A percentile compares a stretch with the other conserved stretches of the same genome.
Conservation (phyloP, 2,113 vertebrate species). For the Nerophis ophidion region DNA sequence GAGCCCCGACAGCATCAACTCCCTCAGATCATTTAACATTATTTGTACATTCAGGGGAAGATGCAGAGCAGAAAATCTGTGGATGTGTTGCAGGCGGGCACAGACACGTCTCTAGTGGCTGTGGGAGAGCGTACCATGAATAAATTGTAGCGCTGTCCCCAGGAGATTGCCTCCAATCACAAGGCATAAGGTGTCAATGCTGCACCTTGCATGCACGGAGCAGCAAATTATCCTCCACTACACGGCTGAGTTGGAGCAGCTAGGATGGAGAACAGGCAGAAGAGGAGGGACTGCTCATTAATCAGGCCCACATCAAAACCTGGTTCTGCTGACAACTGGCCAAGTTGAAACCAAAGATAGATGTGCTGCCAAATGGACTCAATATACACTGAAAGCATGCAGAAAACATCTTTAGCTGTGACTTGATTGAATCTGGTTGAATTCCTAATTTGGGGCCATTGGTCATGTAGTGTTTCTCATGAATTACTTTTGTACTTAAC, state of each 20-base stretch:
- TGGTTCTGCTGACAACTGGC: slow-evolving; percentile 37
- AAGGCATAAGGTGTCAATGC: slow-evolving; percentile 74
- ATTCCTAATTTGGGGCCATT: not conserved
- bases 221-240: slow-evolving; percentile 69
- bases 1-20: slow-evolving; percentile 38
- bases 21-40: slow-evolving; percentile 63
- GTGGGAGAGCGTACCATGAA: slow-evolving; percentile 68
- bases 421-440: not conserved
- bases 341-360: slow-evolving; percentile 32
- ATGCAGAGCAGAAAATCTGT: slow-evolving; percentile 64
- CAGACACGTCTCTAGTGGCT: slow-evolving; percentile 65
- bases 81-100: slow-evolving; percentile 49
- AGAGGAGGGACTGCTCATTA: slow-evolving; percentile 64
- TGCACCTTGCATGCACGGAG: slow-evolving; percentile 60
- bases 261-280: slow-evolving; percentile 51
- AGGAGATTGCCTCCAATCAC: slow-evolving; percentile 75
- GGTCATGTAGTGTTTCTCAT: not conserved
- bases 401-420: no score
- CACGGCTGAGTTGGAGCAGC: slow-evolving; percentile 65
- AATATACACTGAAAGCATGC: not conserved
- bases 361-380: slow-evolving; percentile 3
- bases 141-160: slow-evolving; percentile 70
- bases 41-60: slow-evolving; percentile 66
- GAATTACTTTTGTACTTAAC: not conserved
- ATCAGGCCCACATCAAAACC: slow-evolving; percentile 58